Base-by-base conservation (phyloP, 2,797 vertebrate genomes). In the Neopelma chrysocephalum region DNA sequence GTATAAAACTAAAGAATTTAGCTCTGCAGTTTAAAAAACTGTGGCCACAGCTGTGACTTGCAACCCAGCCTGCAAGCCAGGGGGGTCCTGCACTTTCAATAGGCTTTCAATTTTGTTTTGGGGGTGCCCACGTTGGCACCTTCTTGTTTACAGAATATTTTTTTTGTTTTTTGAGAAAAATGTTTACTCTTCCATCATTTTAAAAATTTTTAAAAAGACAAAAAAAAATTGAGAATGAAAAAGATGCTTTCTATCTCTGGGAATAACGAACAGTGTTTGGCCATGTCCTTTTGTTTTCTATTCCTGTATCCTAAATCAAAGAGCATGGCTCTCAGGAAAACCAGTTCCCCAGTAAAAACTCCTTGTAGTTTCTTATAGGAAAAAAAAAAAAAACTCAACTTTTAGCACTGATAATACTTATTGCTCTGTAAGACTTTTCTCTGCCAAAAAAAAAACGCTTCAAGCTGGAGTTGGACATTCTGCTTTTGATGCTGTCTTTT, bases 321-420 rank as follows among this genome's bases (percentile, higher is more conserved):
- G 99, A 99, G 99, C 99, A 98, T 99, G 99, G 99, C 99, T 99
- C 99, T 99, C 99, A 99, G 99, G 99, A 99, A 99, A 99, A 98
- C 98, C 98, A 99, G 98, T 98, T 98, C 98, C 98, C 98, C 98
- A 97, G 96, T 98, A 98, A 98, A 98, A 98, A 97, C 98, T 98
- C 98, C 99, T 98, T 97, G 96, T 98, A 98, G 98, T 98, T 98
- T 98, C 98, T 99, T 98, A 98, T 99, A 99, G 99, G 98, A 98
- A 99, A 98, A 98, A 98, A 98, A 98, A 98, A 90, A 90, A 76
- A 87, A 98, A 98, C 98, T 98, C 98, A 98, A 99, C 98, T 99
- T 99, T 98, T 99, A 99, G 99, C 99, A 99, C 99, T 99, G 99
- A 99, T 98, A 98, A 98, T 98, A 98, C 98, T 97, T 98, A 98